Conservation (phyloP, 2,113 vertebrate genomes). For the Dissostichus mawsoni region DNA sequence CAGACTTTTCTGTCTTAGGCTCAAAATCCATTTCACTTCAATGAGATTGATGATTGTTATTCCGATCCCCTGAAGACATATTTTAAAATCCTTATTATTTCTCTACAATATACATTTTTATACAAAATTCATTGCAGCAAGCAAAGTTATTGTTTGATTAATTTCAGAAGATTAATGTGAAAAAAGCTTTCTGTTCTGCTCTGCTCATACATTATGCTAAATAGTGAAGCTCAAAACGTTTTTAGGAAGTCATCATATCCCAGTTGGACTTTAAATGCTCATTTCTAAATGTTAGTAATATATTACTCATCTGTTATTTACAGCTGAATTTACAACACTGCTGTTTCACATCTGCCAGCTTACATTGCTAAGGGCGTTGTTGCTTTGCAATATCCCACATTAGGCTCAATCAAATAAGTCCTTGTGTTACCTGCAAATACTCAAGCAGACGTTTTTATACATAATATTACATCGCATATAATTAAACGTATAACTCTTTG, state of each 20-base stretch:
- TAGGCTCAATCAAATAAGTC: conserved; percentile 4
- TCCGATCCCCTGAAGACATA: background rate
- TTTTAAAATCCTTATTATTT: background rate
- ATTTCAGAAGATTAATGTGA: background rate
- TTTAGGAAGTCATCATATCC: too few species aligned
- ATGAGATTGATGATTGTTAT: background rate
- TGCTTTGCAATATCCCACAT: conserved; percentile 13
- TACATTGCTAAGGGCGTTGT: conserved; percentile 18
- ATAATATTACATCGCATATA: background rate
- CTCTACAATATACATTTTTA: background rate
- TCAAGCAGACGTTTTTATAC: background rate
- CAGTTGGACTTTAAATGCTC: background rate
- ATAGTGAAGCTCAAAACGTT: background rate
- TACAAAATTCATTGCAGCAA: background rate
- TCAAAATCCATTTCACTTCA: background rate
- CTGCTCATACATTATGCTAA: background rate
- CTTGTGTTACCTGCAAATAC: conserved; percentile 16
- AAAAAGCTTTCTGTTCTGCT: too few species aligned
- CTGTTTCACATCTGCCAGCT: conserved; percentile 37
- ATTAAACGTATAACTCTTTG: background rate
- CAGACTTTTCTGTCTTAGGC: background rate
- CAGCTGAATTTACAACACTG: conserved; percentile 8
- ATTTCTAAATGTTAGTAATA: background rate
- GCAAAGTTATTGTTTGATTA: background rate
- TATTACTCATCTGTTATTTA: background rate